phyloP scores from a whole-genome alignment of 2,888 invertebrate species.

The Escarpia spicata region DNA sequence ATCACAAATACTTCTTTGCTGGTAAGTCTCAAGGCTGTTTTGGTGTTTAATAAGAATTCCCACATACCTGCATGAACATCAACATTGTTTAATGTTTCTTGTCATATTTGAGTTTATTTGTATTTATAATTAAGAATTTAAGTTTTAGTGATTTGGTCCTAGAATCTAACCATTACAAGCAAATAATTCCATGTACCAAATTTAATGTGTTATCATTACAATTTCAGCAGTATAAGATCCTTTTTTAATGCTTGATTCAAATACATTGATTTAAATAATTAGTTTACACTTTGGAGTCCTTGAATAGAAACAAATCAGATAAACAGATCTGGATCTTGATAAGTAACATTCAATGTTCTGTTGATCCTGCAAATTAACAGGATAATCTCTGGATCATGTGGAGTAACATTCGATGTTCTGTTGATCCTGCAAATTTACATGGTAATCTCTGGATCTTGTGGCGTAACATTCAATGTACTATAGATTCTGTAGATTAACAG shows the following conservation, averaged over 20 bases:
- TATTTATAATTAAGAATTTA: neutral
- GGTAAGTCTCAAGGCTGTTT: constrained; percentile 63
- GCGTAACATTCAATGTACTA: neutral
- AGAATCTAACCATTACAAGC: neutral
- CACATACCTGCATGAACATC: neutral
- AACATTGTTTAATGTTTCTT: neutral
- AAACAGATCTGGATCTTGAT: neutral
- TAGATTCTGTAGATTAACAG: too few relatives aligned
- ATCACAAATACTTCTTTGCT: constrained; percentile 95
- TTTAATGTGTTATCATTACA: neutral
- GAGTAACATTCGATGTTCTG: too few relatives aligned
- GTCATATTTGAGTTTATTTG: neutral
- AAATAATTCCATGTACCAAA: neutral
- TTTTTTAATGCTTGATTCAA: neutral
- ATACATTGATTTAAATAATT: neutral
- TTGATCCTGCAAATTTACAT: neutral
- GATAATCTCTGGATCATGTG: neutral
- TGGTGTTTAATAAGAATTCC: neutral
- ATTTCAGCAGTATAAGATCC: neutral
- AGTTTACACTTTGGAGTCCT: neutral
- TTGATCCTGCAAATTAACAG: neutral
- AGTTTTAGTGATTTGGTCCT: neutral
- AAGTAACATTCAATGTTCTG: too few relatives aligned
- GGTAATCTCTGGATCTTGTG: neutral
- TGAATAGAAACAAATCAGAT: neutral